These are phyloP conservation scores for Callorhinus ursinus DNA, from an alignment of 2,113 vertebrate species.

Conservation along the genomic window DNA sequence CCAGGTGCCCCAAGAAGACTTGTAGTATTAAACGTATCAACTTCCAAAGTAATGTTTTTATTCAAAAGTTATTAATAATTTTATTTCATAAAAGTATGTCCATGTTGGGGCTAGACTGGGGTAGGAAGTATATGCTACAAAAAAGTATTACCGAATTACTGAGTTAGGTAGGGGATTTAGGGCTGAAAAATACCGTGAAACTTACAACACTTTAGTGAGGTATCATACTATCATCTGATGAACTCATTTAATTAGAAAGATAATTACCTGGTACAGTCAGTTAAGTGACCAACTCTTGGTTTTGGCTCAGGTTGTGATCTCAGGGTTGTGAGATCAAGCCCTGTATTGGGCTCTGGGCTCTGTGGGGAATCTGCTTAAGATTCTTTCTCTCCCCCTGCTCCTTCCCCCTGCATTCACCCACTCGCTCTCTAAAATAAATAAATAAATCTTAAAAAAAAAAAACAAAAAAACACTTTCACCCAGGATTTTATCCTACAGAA, in stretches of 20 bases:
- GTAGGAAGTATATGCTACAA: not conserved
- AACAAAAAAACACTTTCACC: not conserved
- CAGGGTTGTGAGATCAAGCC: not conserved
- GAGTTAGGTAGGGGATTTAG: not conserved
- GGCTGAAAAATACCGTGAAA: not conserved
- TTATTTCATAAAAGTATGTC: not conserved
- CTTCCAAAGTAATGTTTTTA: not conserved
- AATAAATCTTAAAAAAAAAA: not conserved
- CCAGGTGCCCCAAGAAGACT: not conserved
- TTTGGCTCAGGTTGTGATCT: not conserved
- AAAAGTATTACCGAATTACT: not conserved
- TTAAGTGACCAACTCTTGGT: not conserved
- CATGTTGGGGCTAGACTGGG: not conserved
- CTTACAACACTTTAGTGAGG: not conserved
- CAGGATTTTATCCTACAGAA: not conserved
- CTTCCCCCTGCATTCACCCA: not conserved
- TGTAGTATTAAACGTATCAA: not conserved
- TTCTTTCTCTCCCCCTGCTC: not conserved
- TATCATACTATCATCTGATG: not conserved
- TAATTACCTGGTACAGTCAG: not conserved
- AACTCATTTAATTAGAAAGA: slow-evolving; percentile 18
- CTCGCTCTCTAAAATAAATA: too few relatives aligned
- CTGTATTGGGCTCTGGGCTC: not conserved
- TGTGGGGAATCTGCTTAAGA: not conserved
- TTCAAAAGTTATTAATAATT: not conserved